Evolutionary conservation across 1,140 invertebrate genomes (phyloP).

Genomic region (Lanistes nyassanus): DNA sequence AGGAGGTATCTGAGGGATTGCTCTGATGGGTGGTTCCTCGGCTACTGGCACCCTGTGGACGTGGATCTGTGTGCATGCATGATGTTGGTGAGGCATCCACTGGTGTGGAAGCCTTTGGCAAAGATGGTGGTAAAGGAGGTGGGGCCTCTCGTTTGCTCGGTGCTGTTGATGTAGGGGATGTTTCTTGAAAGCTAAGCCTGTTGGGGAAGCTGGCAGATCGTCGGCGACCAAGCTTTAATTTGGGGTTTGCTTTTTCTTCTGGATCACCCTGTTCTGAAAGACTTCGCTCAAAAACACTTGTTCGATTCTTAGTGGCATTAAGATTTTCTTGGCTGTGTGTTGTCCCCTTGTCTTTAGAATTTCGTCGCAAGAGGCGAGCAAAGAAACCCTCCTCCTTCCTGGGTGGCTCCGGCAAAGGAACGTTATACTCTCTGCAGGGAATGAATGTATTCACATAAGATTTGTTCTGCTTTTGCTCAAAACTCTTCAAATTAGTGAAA

Average conservation of each 20-base stretch:
- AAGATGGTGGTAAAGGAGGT: conserved; percentile 15
- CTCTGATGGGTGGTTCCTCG: background rate
- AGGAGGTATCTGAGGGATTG: conserved; percentile 24
- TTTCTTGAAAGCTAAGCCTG: conserved; percentile 50
- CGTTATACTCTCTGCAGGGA: conserved; percentile 10
- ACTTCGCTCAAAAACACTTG: conserved; percentile 39
- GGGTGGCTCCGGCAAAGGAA: conserved; percentile 28
- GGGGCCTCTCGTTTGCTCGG: conserved; percentile 2
- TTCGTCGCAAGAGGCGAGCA: conserved; percentile 53
- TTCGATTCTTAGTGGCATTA: conserved; percentile 29
- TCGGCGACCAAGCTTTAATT: conserved; percentile 33
- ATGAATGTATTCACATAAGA: conserved; percentile 32
- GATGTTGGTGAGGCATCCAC: background rate
- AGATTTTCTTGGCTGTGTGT: conserved; percentile 57
- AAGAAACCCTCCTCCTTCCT: conserved; percentile 50
- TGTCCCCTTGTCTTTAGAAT: conserved; percentile 53
- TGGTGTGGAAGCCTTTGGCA: conserved; percentile 4
- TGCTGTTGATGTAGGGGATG: background rate
- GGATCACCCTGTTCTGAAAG: conserved; percentile 36
- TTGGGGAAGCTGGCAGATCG: conserved; percentile 62
- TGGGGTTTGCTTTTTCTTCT: conserved; percentile 23
- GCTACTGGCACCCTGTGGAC: background rate
- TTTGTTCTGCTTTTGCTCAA: conserved; percentile 37
- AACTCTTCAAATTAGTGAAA: conserved; percentile 50
- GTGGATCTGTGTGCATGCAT: background rate